Conservation (phyloP, 2,888 invertebrate genomes). For the Lepidochitona cinerea region DNA sequence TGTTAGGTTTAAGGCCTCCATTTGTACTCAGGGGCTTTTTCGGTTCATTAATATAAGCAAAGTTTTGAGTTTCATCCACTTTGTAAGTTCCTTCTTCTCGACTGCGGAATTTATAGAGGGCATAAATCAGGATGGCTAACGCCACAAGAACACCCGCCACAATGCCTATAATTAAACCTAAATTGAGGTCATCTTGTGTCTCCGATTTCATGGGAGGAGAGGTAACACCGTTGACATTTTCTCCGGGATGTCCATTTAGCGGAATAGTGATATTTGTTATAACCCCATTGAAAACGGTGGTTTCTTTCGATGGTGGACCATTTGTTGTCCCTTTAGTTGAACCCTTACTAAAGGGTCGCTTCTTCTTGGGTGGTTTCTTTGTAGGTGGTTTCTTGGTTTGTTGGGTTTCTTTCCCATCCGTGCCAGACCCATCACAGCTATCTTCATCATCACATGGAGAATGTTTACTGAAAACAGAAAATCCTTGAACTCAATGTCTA, state of each 20-base stretch:
- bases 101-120: constrained; percentile 67
- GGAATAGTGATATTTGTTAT: constrained; percentile 21
- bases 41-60: constrained; percentile 63
- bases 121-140: constrained; percentile 88
- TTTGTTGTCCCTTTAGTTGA: not conserved
- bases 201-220: not conserved
- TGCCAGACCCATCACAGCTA: constrained; percentile 85
- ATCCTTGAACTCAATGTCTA: no score
- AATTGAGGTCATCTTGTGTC: constrained; percentile 33
- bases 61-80: constrained; percentile 87
- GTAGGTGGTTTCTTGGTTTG: constrained; percentile 21
- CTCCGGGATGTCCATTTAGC: constrained; percentile 5
- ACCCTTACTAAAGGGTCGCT: not conserved
- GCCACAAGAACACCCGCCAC: constrained; percentile 90
- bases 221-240: not conserved
- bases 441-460: constrained; percentile 83
- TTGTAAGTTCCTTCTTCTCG: constrained; percentile 93
- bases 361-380: constrained; percentile 13
- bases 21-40: constrained; percentile 40
- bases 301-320: not conserved
- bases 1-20: constrained; percentile 11
- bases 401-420: constrained; percentile 75
- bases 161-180: constrained; percentile 83
- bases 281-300: not conserved
- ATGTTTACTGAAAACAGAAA: not conserved